Conservation (phyloP, 2,113 vertebrate species). For the Helogale parvula region DNA sequence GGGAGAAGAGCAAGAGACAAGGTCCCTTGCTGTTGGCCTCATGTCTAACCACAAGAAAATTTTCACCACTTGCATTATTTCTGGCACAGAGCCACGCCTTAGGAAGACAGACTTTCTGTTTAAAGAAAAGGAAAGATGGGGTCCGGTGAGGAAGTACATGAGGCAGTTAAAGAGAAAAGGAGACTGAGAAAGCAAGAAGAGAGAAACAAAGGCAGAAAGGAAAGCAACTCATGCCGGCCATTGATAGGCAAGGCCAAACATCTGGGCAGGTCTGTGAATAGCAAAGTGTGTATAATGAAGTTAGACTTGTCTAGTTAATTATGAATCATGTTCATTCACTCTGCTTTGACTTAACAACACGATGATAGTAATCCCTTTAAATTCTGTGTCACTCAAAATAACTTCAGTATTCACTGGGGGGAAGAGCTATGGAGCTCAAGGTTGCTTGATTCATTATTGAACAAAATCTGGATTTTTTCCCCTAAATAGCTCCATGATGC, state of each 20-base stretch:
- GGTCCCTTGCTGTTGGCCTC: slow-evolving; percentile 48
- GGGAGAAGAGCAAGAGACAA: not conserved
- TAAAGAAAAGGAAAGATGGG: slow-evolving; percentile 5
- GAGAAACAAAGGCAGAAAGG: not conserved
- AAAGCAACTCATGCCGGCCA: accelerated
- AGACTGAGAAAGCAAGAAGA: not conserved
- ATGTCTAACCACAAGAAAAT: slow-evolving; percentile 61
- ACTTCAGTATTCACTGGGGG: not conserved
- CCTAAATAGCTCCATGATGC: not conserved
- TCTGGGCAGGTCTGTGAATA: not conserved
- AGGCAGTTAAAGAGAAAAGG: not conserved
- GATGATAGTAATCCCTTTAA: not conserved
- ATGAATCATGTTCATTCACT: not conserved
- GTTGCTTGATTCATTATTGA: slow-evolving; percentile 26
- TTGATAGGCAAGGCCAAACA: not conserved
- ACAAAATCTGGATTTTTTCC: slow-evolving; percentile 1
- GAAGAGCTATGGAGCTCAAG: not conserved
- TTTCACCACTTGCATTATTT: slow-evolving; percentile 60
- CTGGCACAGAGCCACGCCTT: slow-evolving; percentile 18
- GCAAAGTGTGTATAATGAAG: not conserved
- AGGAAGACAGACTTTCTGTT: slow-evolving; percentile 70
- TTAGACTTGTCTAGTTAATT: not conserved
- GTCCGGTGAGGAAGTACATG: slow-evolving; percentile 30
- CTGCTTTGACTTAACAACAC: not conserved
- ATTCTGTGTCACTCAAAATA: not conserved